A percentile compares a stretch with the other conserved stretches of the same genome.
Evolutionary conservation across 2,888 invertebrate species (phyloP).

Genomic region (Apamea crenata): DNA sequence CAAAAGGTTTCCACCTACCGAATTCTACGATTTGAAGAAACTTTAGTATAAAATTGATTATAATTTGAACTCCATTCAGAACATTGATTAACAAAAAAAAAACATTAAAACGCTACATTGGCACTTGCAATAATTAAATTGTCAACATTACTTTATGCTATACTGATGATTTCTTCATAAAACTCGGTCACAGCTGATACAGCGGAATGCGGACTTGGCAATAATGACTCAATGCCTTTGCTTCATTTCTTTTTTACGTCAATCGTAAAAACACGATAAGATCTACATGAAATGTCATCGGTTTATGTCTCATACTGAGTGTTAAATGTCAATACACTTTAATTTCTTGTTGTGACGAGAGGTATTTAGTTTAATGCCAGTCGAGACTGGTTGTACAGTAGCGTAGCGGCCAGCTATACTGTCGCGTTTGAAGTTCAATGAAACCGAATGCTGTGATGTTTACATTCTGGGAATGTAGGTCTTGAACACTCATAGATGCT

Average conservation of each 20-base stretch:
- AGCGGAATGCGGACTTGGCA: conserved; percentile 26
- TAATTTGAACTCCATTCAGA: not conserved
- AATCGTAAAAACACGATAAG: conserved; percentile 62
- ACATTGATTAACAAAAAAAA: not conserved
- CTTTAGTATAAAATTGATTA: not conserved
- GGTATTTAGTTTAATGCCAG: conserved; percentile 10
- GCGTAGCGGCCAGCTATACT: not conserved
- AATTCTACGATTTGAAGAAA: not conserved
- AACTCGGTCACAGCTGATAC: conserved; percentile 17
- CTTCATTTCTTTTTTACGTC: conserved; percentile 55
- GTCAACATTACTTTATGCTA: not conserved
- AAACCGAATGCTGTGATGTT: no score
- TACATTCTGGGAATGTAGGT: no score
- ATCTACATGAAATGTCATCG: conserved; percentile 40
- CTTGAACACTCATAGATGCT: no score
- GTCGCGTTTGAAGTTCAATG: no score
- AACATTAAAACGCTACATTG: not conserved
- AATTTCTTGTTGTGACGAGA: conserved; percentile 34
- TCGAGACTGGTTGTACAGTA: not conserved
- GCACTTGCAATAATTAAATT: conserved; percentile 1
- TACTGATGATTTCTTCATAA: conserved; percentile 2
- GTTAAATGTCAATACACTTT: conserved; percentile 36
- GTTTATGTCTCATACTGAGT: conserved; percentile 31
- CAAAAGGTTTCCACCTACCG: not conserved
- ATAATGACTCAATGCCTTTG: conserved; percentile 58